These are phyloP conservation scores for Zophobas atratus DNA, from an alignment of 1,140 invertebrate genomes.

Conservation along the genomic window DNA sequence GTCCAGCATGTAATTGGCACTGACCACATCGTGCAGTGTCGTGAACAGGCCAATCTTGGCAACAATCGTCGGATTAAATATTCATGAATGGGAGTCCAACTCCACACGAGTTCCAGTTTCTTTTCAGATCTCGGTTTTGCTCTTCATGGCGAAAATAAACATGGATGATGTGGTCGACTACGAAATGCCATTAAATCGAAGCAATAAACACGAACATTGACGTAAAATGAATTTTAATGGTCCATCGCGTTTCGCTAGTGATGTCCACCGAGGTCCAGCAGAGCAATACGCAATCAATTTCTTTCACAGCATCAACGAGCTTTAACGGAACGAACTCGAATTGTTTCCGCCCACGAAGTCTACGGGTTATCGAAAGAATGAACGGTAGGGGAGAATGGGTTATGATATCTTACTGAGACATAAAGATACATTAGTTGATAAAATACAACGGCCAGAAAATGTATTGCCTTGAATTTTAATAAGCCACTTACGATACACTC, in stretches of 20 bases:
- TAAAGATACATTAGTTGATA: too few relatives aligned
- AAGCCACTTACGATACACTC: too few relatives aligned
- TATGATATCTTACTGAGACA: too few relatives aligned
- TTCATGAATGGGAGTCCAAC: conserved; percentile 47
- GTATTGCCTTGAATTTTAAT: too few relatives aligned
- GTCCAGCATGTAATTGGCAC: conserved; percentile 46
- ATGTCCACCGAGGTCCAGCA: conserved; percentile 26
- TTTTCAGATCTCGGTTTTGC: conserved; percentile 27
- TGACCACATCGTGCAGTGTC: conserved; percentile 45
- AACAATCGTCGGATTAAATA: conserved; percentile 50
- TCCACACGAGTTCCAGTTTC: conserved; percentile 46
- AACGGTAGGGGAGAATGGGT: neutral
- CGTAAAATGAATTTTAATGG: conserved; percentile 39
- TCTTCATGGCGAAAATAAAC: conserved; percentile 28
- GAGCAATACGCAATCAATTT: conserved; percentile 40
- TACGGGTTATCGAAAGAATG: conserved; percentile 9
- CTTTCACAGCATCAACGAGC: conserved; percentile 20
- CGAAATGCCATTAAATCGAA: conserved; percentile 34
- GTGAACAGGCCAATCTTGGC: conserved; percentile 48
- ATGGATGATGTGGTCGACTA: conserved; percentile 34
- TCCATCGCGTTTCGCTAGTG: conserved; percentile 26
- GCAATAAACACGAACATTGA: conserved; percentile 33
- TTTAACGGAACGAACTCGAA: conserved; percentile 28
- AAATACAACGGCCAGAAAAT: too few relatives aligned
- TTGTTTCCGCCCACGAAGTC: conserved; percentile 29